Conservation (phyloP, 2,888 invertebrate species). For the Callimorpha dominula region DNA sequence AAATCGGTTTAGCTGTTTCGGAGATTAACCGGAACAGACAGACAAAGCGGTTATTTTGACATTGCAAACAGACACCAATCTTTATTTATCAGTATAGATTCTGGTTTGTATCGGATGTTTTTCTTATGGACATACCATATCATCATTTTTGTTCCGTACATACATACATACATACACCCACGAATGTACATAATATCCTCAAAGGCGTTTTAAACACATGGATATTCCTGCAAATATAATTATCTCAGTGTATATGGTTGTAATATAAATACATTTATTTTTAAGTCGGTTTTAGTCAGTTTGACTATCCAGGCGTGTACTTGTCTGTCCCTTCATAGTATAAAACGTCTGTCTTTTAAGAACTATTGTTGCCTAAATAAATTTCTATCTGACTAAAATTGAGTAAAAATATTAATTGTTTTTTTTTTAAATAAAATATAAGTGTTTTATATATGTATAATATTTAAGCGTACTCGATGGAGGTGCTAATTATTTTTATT, state of each 20-base stretch:
- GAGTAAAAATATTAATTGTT: not conserved
- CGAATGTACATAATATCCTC: too few relatives aligned
- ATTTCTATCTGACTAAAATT: not conserved
- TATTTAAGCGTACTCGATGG: slow-evolving; percentile 45
- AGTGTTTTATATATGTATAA: slow-evolving; percentile 28
- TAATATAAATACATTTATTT: not conserved
- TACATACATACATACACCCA: too few relatives aligned
- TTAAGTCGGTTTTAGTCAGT: slow-evolving; percentile 2
- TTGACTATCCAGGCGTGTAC: not conserved
- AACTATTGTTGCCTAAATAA: not conserved
- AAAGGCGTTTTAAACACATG: too few relatives aligned
- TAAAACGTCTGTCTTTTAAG: not conserved
- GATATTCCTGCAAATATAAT: not conserved
- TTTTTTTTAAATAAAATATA: not conserved
- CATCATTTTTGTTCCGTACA: too few relatives aligned
- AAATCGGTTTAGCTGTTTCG: too few relatives aligned
- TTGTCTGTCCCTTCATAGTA: too few relatives aligned
- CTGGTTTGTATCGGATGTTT: too few relatives aligned
- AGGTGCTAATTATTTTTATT: slow-evolving; percentile 46
- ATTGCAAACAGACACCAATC: too few relatives aligned
- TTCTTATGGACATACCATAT: too few relatives aligned
- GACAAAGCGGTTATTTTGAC: too few relatives aligned
- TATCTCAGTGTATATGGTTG: not conserved
- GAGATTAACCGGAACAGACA: too few relatives aligned
- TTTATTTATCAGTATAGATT: too few relatives aligned